Base-by-base conservation (phyloP, 2,113 vertebrate species). In the Blennius ocellaris region DNA sequence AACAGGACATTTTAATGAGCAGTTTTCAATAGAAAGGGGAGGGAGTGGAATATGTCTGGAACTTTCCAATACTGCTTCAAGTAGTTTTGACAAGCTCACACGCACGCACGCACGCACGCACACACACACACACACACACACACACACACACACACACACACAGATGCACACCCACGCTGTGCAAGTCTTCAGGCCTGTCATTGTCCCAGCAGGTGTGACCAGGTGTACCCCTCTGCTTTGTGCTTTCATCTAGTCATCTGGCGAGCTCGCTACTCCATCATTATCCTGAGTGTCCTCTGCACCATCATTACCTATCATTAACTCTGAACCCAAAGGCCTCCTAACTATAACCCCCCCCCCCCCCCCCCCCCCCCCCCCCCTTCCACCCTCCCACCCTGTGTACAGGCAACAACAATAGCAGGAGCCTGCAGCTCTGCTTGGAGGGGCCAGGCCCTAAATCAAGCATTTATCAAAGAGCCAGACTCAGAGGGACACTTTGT, bases 181-280 rank as follows among this genome's bases (percentile, higher is more conserved):
- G 80, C 11, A 11, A 86, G 79, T 81, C 85, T 86, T 56, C 11
- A 90, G 81, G 84, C 89, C 90, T 90, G 85, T 93, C 90, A 93
- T 93, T 93, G 90, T 90, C 84, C 82, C 86, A 92, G 85, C 90
- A 92, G 88, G 86, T 92, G 89, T 91, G 88, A 89, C 92, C 92
- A 93, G 92, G 92, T 93, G 90, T 92, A 89, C 81, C 84, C 76
- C 74, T 69, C 80, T 62, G 69, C 63, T 80, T 63, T 51, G 59
- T 55, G 76, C 89, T 91, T 91, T 92, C 88, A 92, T 92, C 87
- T 91, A 51, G 72, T 88, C 89, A 89, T 92, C 90, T 87, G 91
- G 84, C 90, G 86, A 78, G 75, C 81, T 81, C 71, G 67, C 75
- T 89, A 65, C 81, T 81, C 89, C 89, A 73, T 90, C 76, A 90